Conservation (phyloP, 2,888 invertebrate genomes). For the Ophion obscuratus region DNA sequence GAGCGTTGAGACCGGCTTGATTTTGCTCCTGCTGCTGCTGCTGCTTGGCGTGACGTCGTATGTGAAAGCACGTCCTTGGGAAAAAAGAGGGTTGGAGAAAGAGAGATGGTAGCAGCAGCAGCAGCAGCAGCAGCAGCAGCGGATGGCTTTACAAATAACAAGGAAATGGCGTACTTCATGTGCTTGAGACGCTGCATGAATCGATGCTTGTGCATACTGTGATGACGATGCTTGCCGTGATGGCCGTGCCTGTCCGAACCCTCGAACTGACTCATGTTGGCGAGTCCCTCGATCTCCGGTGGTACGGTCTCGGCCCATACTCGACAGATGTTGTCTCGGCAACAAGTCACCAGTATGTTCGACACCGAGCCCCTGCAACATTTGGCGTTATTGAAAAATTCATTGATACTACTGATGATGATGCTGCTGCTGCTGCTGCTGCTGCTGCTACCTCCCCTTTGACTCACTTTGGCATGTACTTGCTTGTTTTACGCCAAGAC, state of each 20-base stretch:
- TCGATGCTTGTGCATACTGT: conserved; percentile 95
- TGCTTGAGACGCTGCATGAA: conserved; percentile 98
- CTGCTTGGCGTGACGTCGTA: conserved; percentile 93
- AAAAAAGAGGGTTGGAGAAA: not conserved
- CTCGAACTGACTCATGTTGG: conserved; percentile 88
- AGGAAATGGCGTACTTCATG: conserved; percentile 91
- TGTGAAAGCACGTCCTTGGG: conserved; percentile 93
- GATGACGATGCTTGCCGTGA: conserved; percentile 92
- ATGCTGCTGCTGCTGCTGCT: not conserved
- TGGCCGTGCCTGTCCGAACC: conserved; percentile 88
- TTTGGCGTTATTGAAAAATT: conserved; percentile 12
- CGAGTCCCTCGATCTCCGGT: conserved; percentile 95
- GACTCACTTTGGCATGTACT: conserved; percentile 98
- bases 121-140: too few species aligned
- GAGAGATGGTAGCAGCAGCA: not conserved
- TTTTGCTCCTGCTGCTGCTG: conserved; percentile 87
- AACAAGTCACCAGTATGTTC: conserved; percentile 98
- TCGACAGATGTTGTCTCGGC: conserved; percentile 99
- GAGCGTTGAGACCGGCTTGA: conserved; percentile 85
- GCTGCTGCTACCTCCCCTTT: not conserved
- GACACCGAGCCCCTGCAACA: conserved; percentile 94
- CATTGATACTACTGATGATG: too few species aligned
- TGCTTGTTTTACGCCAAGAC: conserved; percentile 99
- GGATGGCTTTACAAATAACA: not conserved
- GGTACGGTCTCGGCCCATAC: conserved; percentile 99